A percentile compares a stretch with the other conserved stretches of the same genome.
Evolutionary conservation across 2,888 invertebrate genomes (phyloP).

Genomic region (Megalurothrips usitatus): DNA sequence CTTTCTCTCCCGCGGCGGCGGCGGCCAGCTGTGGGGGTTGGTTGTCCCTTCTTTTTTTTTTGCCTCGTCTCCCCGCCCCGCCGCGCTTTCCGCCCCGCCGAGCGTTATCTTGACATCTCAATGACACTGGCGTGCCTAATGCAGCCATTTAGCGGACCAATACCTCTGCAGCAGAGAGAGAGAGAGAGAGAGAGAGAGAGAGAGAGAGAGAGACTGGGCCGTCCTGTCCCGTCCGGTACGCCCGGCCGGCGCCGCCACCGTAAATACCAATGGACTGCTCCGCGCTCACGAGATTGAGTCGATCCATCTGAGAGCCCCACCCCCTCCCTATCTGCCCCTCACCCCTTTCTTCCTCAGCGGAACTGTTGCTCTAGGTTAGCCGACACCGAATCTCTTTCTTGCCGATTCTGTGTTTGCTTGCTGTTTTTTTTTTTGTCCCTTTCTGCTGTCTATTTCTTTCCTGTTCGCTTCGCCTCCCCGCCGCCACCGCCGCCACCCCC

Average conservation of each 20-base stretch:
- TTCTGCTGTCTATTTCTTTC: not conserved
- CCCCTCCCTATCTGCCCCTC: not conserved
- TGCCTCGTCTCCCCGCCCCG: not conserved
- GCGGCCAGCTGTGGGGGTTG: too few relatives aligned
- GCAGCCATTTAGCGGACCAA: constrained; percentile 1
- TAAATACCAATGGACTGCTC: too few relatives aligned
- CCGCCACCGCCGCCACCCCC: not conserved
- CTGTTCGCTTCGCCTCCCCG: not conserved
- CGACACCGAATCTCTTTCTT: too few relatives aligned
- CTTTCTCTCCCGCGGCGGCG: too few relatives aligned
- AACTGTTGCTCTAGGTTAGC: too few relatives aligned
- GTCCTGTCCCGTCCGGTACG: too few relatives aligned
- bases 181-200: too few relatives aligned
- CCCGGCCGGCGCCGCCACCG: too few relatives aligned
- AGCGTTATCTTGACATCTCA: constrained; percentile 23
- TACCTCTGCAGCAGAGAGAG: too few relatives aligned
- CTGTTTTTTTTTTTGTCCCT: not conserved
- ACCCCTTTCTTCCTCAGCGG: not conserved
- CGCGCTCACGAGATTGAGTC: too few relatives aligned
- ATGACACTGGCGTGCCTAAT: constrained; percentile 16
- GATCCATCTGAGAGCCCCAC: not conserved
- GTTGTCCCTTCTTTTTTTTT: not conserved
- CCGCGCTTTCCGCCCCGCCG: not conserved
- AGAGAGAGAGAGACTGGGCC: too few relatives aligned
- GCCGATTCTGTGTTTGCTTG: too few relatives aligned